phyloP scores from a whole-genome alignment of 2,888 invertebrate species.

The Thelaira solivaga region DNA sequence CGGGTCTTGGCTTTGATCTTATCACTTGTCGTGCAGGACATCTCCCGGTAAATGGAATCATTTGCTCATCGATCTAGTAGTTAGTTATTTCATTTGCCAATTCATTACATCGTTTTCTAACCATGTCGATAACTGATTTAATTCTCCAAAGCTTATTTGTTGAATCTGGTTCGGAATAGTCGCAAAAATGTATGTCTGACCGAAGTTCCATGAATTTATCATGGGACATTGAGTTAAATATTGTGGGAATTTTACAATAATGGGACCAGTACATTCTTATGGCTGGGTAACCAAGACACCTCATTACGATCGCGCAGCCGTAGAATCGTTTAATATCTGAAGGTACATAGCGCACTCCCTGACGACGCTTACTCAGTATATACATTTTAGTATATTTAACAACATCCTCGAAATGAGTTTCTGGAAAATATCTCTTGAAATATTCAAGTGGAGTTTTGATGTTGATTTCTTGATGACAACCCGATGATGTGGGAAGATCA shows the following conservation, averaged over 20 bases:
- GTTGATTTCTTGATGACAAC: too few species aligned
- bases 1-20: too few species aligned
- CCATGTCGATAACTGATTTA: background rate
- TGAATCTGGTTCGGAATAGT: too few species aligned
- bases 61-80: background rate
- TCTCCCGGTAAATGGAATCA: background rate
- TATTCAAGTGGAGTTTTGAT: background rate
- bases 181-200: background rate
- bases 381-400: too few species aligned
- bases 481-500: too few species aligned
- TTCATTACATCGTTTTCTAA: background rate
- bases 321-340: constrained; percentile 22
- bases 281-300: constrained; percentile 13
- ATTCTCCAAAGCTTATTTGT: too few species aligned
- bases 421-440: background rate
- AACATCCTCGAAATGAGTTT: too few species aligned
- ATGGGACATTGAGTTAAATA: constrained; percentile 1
- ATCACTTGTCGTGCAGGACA: constrained; percentile 7
- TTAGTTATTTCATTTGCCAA: background rate
- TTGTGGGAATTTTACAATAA: background rate
- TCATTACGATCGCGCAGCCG: constrained; percentile 7
- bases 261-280: constrained; percentile 21
- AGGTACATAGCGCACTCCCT: too few species aligned
- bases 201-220: constrained; percentile 1
- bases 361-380: too few species aligned